Evolutionary conservation across 2,113 vertebrate genomes (phyloP).

Genomic region (Antennarius striatus): DNA sequence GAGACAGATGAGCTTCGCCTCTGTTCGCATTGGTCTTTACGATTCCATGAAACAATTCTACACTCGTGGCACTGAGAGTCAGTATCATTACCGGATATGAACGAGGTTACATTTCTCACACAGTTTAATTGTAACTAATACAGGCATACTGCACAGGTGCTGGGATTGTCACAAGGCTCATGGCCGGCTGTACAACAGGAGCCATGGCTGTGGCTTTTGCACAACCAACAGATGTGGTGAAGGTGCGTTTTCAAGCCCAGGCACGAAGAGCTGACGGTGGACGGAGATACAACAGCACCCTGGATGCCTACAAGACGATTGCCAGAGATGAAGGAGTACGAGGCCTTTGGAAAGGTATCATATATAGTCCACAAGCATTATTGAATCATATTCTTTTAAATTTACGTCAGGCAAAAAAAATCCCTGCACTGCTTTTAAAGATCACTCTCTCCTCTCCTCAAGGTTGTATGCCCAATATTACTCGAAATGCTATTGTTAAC

Average conservation of each 20-base stretch:
- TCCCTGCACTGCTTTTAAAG: background rate
- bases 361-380: background rate
- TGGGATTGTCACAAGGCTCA: conserved; percentile 80
- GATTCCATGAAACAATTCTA: conserved; percentile 87
- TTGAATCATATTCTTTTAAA: background rate
- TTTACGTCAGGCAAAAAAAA: background rate
- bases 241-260: conserved; percentile 89
- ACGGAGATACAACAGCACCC: conserved; percentile 84
- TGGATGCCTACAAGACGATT: conserved; percentile 89
- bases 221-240: conserved; percentile 92
- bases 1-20: conserved; percentile 85
- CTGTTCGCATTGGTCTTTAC: conserved; percentile 83
- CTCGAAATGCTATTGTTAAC: conserved; percentile 92
- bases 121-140: conserved; percentile 6
- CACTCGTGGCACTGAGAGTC: conserved; percentile 85
- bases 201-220: conserved; percentile 88
- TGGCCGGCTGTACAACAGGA: conserved; percentile 88
- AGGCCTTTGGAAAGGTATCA: conserved; percentile 89
- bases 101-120: background rate
- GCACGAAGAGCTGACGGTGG: conserved; percentile 67
- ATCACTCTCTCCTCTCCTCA: conserved; percentile 17
- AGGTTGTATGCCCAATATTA: conserved; percentile 93
- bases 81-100: conserved; percentile 52
- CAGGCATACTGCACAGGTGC: conserved; percentile 72
- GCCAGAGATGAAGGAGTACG: conserved; percentile 85